Base-by-base conservation (phyloP, 2,888 invertebrate genomes). In the Plagiodera versicolora region DNA sequence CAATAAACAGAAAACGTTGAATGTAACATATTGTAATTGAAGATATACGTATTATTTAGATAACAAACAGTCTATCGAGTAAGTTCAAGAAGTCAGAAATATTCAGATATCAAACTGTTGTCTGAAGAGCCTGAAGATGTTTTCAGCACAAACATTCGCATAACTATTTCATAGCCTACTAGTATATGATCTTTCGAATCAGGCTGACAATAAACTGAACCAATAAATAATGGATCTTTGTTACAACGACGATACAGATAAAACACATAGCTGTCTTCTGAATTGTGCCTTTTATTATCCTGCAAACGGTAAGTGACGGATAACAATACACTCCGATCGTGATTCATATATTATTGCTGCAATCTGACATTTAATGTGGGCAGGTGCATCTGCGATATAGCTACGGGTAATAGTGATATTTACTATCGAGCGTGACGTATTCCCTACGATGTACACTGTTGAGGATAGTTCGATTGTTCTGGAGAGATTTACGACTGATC, bases 331-430 rank as follows among this genome's bases (percentile, higher is more conserved):
- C 20, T 48, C 39, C 32, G 46, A 45, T 61, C 64, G 61, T 58
- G 64, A 61, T 58, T 61, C 58, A 61, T 58, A 58, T 49, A 64
- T 61, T 49, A 64, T 64, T 64, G 53, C 53, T 28, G 49, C 53
- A 58, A 56, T 47, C 64, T 64, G 61, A 64, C 58, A 61, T 64
- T 61, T 58, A 51, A 45, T 52, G 48, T 55, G 52, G 49, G 61
- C 58, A 56, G 58, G 60, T 61, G 53, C 47, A 58, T 58, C 44
- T 24, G 35, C 45, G 46, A 44, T 58, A 52, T 28, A 35, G 55
- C 57, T 51, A 61, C 52, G 52, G 58, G 53, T 56, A 58, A 58
- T 54, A 30, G 18, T 47, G 61, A 52, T 59, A 63, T 60, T 51
- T 60, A 60, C 55, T 51, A 47, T 51, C 35, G 30, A 51, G 47